Percentiles rank a stretch among this genome's conserved stretches.
Evolutionary conservation across 2,113 vertebrate genomes (phyloP).

Genomic region (Xenus cinereus): DNA sequence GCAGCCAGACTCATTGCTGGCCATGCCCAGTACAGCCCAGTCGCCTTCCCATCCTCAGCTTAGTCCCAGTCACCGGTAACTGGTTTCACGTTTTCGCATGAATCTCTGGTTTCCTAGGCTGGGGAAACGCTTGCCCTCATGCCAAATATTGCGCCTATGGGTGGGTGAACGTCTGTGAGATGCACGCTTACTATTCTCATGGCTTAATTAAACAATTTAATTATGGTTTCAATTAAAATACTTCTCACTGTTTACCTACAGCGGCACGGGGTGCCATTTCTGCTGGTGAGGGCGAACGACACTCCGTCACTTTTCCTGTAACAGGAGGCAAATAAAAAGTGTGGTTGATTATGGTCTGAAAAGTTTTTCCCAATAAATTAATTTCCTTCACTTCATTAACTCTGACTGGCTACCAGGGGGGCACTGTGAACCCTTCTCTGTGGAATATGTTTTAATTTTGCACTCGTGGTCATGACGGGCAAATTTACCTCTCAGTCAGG

Average conservation of each 20-base stretch:
- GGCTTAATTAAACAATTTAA: not conserved
- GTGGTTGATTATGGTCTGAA: not conserved
- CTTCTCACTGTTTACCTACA: not conserved
- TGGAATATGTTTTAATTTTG: not conserved
- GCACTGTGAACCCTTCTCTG: not conserved
- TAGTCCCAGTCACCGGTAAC: not conserved
- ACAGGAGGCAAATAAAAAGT: not conserved
- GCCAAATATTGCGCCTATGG: not conserved
- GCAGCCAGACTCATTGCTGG: not conserved
- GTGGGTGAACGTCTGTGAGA: not conserved
- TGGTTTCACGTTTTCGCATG: not conserved
- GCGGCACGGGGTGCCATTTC: not conserved
- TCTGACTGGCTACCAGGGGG: not conserved
- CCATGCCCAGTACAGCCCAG: not conserved
- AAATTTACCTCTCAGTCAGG: not conserved
- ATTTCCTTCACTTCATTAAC: constrained; percentile 20
- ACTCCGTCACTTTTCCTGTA: not conserved
- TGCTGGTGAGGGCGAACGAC: not conserved
- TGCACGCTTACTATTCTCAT: not conserved
- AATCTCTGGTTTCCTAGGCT: not conserved
- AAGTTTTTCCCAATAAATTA: constrained; percentile 9
- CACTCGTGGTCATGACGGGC: not conserved
- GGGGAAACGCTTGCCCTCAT: not conserved
- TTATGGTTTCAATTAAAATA: not conserved
- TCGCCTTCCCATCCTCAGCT: not conserved